phyloP scores from a whole-genome alignment of 2,113 vertebrate genomes.

The Phaethornis superciliosus region DNA sequence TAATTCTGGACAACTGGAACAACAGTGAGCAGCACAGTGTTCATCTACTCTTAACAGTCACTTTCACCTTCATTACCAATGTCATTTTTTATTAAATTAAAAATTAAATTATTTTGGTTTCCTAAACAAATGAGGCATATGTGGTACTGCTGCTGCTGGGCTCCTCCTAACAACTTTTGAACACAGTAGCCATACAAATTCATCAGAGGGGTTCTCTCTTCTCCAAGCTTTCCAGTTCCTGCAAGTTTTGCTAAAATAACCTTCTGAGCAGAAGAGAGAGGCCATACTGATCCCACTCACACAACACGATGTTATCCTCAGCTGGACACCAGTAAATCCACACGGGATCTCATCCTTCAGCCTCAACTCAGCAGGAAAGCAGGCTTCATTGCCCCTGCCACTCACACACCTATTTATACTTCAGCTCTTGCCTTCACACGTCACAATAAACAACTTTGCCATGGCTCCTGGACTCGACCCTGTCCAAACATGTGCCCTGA shows the following conservation, averaged over 20 bases:
- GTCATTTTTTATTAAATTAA: background rate
- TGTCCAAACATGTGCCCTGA: background rate
- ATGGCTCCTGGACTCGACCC: slow-evolving; percentile 35
- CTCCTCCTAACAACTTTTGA: background rate
- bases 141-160: background rate
- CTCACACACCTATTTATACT: slow-evolving; percentile 48
- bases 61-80: background rate
- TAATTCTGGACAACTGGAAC: background rate
- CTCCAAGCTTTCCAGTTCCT: background rate
- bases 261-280: background rate
- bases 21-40: background rate
- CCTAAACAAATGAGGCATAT: background rate
- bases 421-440: slow-evolving; percentile 18
- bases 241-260: slow-evolving; percentile 36
- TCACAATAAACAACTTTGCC: slow-evolving; percentile 37
- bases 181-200: background rate
- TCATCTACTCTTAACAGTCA: background rate
- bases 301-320: background rate
- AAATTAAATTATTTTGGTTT: background rate
- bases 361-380: slow-evolving; percentile 12
- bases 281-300: background rate
- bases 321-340: background rate
- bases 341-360: slow-evolving; percentile 6
- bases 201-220: background rate
- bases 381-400: slow-evolving; percentile 62